Evolutionary conservation across 2,797 vertebrate species (phyloP), one percentile per base, ranked within the genome.

Genomic region (Pempheris klunzingeri): DNA sequence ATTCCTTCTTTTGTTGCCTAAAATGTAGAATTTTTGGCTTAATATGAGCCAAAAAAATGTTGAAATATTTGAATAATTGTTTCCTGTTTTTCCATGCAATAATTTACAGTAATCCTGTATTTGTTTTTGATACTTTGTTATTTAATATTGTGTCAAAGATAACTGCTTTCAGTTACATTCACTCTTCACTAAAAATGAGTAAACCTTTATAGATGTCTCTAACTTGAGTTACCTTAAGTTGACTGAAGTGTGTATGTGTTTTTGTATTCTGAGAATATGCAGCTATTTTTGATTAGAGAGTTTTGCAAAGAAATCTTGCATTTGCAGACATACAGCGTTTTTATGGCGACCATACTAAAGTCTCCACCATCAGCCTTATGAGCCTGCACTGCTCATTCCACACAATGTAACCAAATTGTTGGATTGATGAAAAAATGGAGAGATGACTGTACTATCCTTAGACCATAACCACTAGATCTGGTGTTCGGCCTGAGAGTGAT

Each of bases 211-310:
- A 28, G 38, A 52, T 52, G 78, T 53, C 22, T 36, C 54, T 44
- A 60, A 22, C 10, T n/a, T n/a, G n/a, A n/a, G n/a, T n/a, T n/a
- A 20, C 44, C 75, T 54, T 30, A 38, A 11, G 28, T 58, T 46
- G 28, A 53, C 52, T 32, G 36, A n/a, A 15, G 55, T 67, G 28
- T 53, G 63, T 74, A 32, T 46, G 28, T 30, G 43, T 64, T 43
- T 15, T 17, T 54, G 5, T 32, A n/a, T n/a, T n/a, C n/a, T n/a
- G n/a, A n/a, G n/a, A n/a, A n/a, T n/a, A n/a, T n/a, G n/a, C n/a
- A n/a, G n/a, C n/a, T n/a, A n/a, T n/a, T n/a, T n/a, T n/a, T n/a
- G n/a, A n/a, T n/a, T n/a, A n/a, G n/a, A n/a, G n/a, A 36, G 20
- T 52, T 66, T 52, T 36, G 2, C 20, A 46, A 54, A 38, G 14